These are phyloP conservation scores for Microplitis demolitor DNA, from an alignment of 1,140 invertebrate genomes.

Conservation along the genomic window DNA sequence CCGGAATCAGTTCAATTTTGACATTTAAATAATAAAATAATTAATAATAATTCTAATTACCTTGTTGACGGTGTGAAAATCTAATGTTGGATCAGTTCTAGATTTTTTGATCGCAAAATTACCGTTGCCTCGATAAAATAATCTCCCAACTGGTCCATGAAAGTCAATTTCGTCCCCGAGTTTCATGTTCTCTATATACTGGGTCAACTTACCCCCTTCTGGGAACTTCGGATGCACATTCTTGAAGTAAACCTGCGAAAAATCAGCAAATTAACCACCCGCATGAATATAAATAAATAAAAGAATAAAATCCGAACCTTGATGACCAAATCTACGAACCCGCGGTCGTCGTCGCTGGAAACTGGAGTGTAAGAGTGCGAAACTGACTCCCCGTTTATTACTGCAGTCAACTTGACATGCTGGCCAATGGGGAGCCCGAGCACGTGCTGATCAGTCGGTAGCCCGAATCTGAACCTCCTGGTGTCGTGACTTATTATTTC, in stretches of 20 bases:
- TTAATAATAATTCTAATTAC: slow-evolving; percentile 45
- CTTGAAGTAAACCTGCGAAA: slow-evolving; percentile 89
- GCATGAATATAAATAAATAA: not conserved
- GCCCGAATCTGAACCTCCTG: slow-evolving; percentile 85
- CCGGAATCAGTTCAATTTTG: too few relatives aligned
- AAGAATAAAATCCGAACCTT: slow-evolving; percentile 71
- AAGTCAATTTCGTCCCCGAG: slow-evolving; percentile 94
- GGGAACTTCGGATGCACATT: slow-evolving; percentile 97
- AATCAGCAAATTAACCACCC: not conserved
- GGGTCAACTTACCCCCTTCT: slow-evolving; percentile 96
- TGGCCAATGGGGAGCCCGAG: slow-evolving; percentile 94
- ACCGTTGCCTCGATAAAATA: slow-evolving; percentile 80
- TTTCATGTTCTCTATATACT: slow-evolving; percentile 88
- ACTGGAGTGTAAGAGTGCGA: slow-evolving; percentile 98
- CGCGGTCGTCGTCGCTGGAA: slow-evolving; percentile 91
- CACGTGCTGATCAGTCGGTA: slow-evolving; percentile 87
- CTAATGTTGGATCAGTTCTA: slow-evolving; percentile 81
- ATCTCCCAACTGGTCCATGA: slow-evolving; percentile 89
- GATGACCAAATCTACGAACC: slow-evolving; percentile 93
- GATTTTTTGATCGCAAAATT: slow-evolving; percentile 85
- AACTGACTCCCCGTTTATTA: slow-evolving; percentile 85
- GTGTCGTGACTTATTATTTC: slow-evolving; percentile 93
- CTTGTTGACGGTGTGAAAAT: slow-evolving; percentile 70
- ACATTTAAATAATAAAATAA: not conserved
- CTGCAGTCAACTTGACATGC: slow-evolving; percentile 92